These are phyloP conservation scores for Allobates femoralis DNA, from an alignment of 2,797 vertebrate genomes.

Conservation along the genomic window DNA sequence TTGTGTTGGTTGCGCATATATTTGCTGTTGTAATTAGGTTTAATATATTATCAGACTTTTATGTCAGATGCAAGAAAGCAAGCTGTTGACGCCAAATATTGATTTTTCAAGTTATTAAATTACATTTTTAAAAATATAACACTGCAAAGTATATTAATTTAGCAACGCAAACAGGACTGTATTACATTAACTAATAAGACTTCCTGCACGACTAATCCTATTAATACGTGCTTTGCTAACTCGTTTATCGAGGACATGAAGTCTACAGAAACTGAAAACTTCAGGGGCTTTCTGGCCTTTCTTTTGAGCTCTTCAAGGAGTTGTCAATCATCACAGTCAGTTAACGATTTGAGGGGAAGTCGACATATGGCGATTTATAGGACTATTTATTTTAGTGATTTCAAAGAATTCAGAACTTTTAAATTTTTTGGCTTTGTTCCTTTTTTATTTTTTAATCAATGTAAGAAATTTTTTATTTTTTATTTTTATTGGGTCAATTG, in stretches of 20 bases:
- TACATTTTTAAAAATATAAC: slow-evolving; percentile 52
- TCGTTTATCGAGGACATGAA: slow-evolving; percentile 21
- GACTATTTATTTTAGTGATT: no score
- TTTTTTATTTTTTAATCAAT: no score
- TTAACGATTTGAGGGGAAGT: no score
- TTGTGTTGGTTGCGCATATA: neutral
- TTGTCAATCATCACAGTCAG: no score
- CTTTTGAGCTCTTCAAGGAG: neutral
- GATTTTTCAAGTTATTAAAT: slow-evolving; percentile 40
- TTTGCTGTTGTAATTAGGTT: slow-evolving; percentile 24
- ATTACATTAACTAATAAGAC: slow-evolving; percentile 50
- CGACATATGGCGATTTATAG: no score
- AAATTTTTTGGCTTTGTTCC: no score
- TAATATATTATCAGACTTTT: neutral
- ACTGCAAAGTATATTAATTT: slow-evolving; percentile 53
- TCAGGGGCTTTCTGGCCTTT: neutral
- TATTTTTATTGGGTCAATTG: no score
- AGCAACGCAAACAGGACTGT: slow-evolving; percentile 32
- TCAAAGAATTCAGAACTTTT: no score
- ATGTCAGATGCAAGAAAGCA: slow-evolving; percentile 2
- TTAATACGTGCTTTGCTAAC: slow-evolving; percentile 26
- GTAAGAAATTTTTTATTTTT: no score
- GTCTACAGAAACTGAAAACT: neutral
- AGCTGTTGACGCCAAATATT: slow-evolving; percentile 26
- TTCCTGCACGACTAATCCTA: slow-evolving; percentile 46